phyloP scores from a whole-genome alignment of 2,888 invertebrate genomes.

The Rapana venosa region DNA sequence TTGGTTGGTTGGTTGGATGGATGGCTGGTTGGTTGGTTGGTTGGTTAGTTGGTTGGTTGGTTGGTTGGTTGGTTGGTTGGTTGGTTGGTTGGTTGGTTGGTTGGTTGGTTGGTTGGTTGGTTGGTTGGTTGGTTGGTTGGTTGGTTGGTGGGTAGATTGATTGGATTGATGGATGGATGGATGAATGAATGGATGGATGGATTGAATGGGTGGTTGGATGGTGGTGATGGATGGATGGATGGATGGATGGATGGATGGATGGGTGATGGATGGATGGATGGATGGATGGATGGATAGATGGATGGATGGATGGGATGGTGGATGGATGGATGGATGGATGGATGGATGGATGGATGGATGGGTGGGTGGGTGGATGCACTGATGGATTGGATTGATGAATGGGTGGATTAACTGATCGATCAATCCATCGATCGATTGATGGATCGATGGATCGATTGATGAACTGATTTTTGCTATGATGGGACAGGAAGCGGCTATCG shows the following conservation, averaged over 20 bases:
- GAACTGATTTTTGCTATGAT: neutral
- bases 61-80: neutral
- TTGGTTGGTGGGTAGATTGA: too few relatives aligned
- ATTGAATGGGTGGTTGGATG: too few relatives aligned
- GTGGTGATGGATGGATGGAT: neutral
- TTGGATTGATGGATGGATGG: too few relatives aligned
- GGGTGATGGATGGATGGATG: too few relatives aligned
- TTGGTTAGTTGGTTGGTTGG: neutral
- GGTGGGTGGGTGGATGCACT: neutral
- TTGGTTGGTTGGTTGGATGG: neutral
- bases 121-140: neutral
- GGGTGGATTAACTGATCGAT: neutral
- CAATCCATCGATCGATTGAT: neutral
- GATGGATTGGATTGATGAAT: too few relatives aligned
- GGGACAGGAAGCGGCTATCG: conserved; percentile 89
- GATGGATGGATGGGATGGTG: too few relatives aligned
- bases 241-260: neutral
- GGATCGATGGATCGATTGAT: neutral
- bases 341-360: too few relatives aligned
- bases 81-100: neutral
- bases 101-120: neutral
- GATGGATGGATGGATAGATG: too few relatives aligned
- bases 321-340: neutral
- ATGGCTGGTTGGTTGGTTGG: neutral
- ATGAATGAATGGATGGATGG: too few relatives aligned